Percentiles rank a stretch among this genome's conserved stretches.
phyloP scores from a whole-genome alignment of 2,797 vertebrate species.

The Hapalemur alaotrensis region DNA sequence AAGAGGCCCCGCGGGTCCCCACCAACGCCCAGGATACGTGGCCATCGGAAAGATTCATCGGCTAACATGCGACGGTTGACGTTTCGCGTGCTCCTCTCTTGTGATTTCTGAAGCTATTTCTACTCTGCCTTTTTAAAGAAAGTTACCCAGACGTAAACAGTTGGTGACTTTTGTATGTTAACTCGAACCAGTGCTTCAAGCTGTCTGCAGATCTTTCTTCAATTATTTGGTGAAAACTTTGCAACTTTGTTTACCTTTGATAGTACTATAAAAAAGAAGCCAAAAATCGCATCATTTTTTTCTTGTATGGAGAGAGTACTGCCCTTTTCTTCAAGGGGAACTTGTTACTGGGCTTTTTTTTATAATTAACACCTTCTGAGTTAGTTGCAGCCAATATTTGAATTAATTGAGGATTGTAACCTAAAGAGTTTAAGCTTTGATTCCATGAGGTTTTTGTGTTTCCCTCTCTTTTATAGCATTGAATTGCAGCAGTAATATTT shows the following conservation, averaged over 20 bases:
- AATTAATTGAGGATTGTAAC: neutral
- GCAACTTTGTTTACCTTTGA: neutral
- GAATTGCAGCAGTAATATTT: neutral
- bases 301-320: neutral
- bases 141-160: neutral
- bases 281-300: neutral
- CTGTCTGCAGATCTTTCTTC: neutral
- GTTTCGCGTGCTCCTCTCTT: fast-evolving
- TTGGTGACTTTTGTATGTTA: fast-evolving
- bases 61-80: fast-evolving
- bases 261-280: neutral
- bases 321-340: neutral
- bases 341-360: neutral
- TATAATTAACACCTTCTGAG: neutral
- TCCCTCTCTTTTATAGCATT: neutral
- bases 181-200: fast-evolving
- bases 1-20: neutral
- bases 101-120: neutral
- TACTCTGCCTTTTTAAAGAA: neutral
- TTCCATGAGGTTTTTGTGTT: neutral
- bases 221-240: neutral
- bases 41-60: constrained; percentile 52
- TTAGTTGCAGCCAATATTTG: neutral
- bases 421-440: too few relatives aligned
- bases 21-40: neutral